Base-by-base conservation (phyloP, 2,113 vertebrate species). In the Onychorhynchus coronatus region DNA sequence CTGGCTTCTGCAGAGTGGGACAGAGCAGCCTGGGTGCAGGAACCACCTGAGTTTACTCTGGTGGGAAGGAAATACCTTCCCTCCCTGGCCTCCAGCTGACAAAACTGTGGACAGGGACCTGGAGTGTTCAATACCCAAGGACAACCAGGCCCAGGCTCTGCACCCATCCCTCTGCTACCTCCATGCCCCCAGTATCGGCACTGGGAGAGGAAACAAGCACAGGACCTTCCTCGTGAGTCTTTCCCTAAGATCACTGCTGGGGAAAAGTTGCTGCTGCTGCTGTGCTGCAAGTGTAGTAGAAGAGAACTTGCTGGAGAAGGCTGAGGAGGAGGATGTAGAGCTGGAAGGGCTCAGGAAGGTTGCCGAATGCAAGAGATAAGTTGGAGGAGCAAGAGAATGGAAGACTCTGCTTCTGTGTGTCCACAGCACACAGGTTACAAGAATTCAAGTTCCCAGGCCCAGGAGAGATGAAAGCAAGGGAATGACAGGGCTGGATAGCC, bases 11-110 rank as follows among this genome's bases (percentile, higher is more conserved):
- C 30, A 15, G 23, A 37, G 27, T 2, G 20, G 16, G 35, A 42
- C 31, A 58, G 52, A 55, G 53, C 55, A 71, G 47, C 12, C 33
- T 25, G 24, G 4, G 12, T 52, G 44, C 44, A 22, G 35, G 46
- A 68, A 59, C 24, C 9, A 4, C 19, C 47, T 30, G 47, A 52
- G 66, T 81, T 67, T 66, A 42, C 25, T 75, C n/a, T 53, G 27
- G 21, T 30, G 14, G 9, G 44, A 87, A 78, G 74, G 20, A 56
- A 88, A 89, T 30, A 3, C 79, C n/a, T 11, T 55, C 23, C 9
- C 10, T 88, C 20, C 20, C 52, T 5, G 1, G 22, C 19, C 19
- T 68, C 56, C 78, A 81, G 2, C 6, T 0, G 0, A 58, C 28
- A n/a, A 3, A 3, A 15, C 59, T 49, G 41, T 23, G 39, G 42